These are phyloP conservation scores for Hypanus sabinus DNA, from an alignment of 2,113 vertebrate genomes.

Conservation along the genomic window DNA sequence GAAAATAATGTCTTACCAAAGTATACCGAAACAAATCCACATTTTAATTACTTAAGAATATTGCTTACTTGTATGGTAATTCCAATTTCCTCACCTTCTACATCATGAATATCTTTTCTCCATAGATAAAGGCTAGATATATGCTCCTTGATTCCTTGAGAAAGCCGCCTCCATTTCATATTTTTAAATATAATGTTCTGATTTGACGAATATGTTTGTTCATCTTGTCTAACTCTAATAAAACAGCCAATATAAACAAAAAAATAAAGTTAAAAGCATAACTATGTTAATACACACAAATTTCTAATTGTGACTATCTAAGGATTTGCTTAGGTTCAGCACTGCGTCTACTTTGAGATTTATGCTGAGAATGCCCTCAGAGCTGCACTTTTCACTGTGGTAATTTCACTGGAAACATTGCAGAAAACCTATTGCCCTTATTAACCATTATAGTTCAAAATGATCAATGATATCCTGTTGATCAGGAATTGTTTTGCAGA, in stretches of 20 bases:
- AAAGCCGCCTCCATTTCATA: slow-evolving; percentile 59
- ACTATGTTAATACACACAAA: neutral
- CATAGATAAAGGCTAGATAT: slow-evolving; percentile 70
- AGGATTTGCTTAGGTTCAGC: neutral
- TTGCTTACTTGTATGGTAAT: neutral
- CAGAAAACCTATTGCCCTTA: too few relatives aligned
- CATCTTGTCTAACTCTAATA: slow-evolving; percentile 50
- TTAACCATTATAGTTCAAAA: too few relatives aligned
- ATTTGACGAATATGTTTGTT: slow-evolving; percentile 46
- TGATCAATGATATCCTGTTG: too few relatives aligned
- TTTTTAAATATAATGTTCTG: slow-evolving; percentile 60
- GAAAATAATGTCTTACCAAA: neutral
- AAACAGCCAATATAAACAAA: neutral
- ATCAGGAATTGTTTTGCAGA: too few relatives aligned
- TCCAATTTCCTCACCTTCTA: slow-evolving; percentile 55
- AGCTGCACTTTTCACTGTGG: too few relatives aligned
- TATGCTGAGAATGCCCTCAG: neutral
- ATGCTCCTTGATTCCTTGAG: slow-evolving; percentile 52
- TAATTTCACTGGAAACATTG: neutral
- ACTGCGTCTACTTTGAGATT: neutral
- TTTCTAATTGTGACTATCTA: neutral
- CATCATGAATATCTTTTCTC: slow-evolving; percentile 68
- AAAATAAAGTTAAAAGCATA: slow-evolving; percentile 33
- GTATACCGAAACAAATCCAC: neutral
- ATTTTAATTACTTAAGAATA: neutral